Base-by-base conservation (phyloP, 2,113 vertebrate species). In the Aspidoscelis tigris region DNA sequence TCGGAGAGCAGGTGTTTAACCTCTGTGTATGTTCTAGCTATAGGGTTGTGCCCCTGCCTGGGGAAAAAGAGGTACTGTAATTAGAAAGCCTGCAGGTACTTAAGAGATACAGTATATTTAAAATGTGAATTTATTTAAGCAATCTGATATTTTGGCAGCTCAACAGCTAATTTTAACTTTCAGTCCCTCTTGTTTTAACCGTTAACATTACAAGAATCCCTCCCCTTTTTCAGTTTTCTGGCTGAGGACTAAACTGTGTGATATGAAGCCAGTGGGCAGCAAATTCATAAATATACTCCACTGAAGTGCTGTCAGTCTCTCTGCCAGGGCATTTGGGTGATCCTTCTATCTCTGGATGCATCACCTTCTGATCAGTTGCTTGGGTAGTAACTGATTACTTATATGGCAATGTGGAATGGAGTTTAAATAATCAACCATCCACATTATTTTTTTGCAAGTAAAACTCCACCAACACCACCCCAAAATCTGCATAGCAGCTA, bases 61-160 rank as follows among this genome's bases (percentile, higher is more conserved):
- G 16, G 41, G 2, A 8, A 4, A 39, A 69, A 43, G 12, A 24
- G n/a, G 43, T 65, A 85, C 18, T 41, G 43, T 53, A 64, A 61
- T 70, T 71, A 8, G 41, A 78, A 78, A 58, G 10, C 24, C 66
- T 78, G 50, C 10, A 78, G 39, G 22, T 70, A 66, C 89, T 88
- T 93, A 88, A 55, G 58, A 16, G 92, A 87, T 91, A 50, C 47
- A 50, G 8, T 50, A 90, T 92, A 91, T 87, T 91, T 88, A 90
- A 90, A 89, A 58, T 89, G 88, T 92, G 87, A 92, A 89, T 92
- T 93, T 91, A 89, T 77, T 92, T 0, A 90, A 91, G 84, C 77
- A 66, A 84, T 93, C 84, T 90, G 90, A 90, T 91, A 83, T 68
- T 86, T 85, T 92, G 89, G 90, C 91, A 92, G 91, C 94, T 93